Evolutionary conservation across 1,140 invertebrate species (phyloP), one percentile per base, ranked within the genome.

Genomic region (Rhysida immarginata): DNA sequence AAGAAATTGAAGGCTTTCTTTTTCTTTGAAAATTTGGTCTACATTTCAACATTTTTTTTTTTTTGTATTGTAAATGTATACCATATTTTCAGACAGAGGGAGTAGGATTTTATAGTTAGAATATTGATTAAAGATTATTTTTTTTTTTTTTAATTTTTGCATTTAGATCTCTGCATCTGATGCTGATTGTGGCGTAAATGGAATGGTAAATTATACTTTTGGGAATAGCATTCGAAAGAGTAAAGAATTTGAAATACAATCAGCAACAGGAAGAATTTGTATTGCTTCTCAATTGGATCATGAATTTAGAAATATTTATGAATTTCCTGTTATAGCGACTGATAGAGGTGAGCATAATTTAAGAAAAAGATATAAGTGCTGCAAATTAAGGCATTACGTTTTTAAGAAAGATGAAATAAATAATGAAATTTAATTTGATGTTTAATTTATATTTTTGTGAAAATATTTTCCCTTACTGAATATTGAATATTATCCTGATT

Each of bases 121-220:
- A 11, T n/a, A 41, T n/a, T n/a, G 11, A 41, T 41, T 46, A 46
- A 20, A 46, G 44, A 5, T 16, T 23, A 46, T 23, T 16, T 11
- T 46, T 46, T 13, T 41, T 41, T 11, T 11, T 46, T 51, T 25
- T 51, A 51, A 5, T 26, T 51, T 51, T 27, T 51, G 8, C 58
- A 41, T 66, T 66, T 77, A 94, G 92, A 87, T 96, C 51, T 86
- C 85, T 53, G 93, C 94, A 0, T 87, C 83, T 26, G 94, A 97
- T 73, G 83, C 85, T 1, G 94, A 97, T 72, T 91, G 89, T 64
- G 92, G 92, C 16, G 83, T 93, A 8, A 96, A 96, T 71, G 86
- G 90, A 0, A 82, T 90, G 71, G 85, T 97, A 24, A 91, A 88
- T 71, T 98, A 96, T 73, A 92, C 87, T 0, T 72, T 95, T 44